These are phyloP conservation scores for Salminus brasiliensis DNA, from an alignment of 2,113 vertebrate species.

Conservation along the genomic window DNA sequence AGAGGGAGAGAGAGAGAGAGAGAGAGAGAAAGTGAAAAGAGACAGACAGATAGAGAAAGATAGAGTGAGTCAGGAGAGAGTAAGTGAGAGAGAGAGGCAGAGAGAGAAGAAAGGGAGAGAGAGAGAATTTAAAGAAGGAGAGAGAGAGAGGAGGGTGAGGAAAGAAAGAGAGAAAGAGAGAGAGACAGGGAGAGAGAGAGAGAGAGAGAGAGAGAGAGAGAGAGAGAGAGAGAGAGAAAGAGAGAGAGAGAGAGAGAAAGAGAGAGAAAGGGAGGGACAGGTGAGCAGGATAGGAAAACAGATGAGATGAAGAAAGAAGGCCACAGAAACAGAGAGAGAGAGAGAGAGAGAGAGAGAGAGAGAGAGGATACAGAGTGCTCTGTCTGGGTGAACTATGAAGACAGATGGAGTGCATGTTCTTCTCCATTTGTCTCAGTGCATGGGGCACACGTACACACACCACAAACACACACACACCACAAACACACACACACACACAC, in stretches of 20 bases:
- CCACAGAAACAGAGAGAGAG: neutral
- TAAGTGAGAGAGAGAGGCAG: no score
- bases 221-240: neutral
- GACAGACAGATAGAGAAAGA: no score
- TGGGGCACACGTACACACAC: neutral
- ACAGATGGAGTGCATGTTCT: conserved; percentile 24
- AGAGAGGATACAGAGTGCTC: neutral
- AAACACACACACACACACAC: conserved; percentile 25
- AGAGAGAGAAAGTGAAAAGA: no score
- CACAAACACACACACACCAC: no score
- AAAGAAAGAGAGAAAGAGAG: neutral
- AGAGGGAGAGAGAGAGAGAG: no score
- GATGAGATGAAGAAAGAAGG: neutral
- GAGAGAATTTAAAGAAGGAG: no score
- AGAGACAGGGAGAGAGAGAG: neutral
- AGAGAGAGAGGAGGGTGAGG: neutral
- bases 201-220: neutral
- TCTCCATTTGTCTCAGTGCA: conserved; percentile 24
- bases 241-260: neutral
- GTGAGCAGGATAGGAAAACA: conserved; percentile 26
- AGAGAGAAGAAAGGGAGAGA: no score
- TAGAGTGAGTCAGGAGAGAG: no score
- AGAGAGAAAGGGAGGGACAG: conserved; percentile 18
- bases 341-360: neutral
- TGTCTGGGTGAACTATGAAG: conserved; percentile 26